Conservation (phyloP, 2,113 vertebrate genomes). For the Bolborhynchus lineola region DNA sequence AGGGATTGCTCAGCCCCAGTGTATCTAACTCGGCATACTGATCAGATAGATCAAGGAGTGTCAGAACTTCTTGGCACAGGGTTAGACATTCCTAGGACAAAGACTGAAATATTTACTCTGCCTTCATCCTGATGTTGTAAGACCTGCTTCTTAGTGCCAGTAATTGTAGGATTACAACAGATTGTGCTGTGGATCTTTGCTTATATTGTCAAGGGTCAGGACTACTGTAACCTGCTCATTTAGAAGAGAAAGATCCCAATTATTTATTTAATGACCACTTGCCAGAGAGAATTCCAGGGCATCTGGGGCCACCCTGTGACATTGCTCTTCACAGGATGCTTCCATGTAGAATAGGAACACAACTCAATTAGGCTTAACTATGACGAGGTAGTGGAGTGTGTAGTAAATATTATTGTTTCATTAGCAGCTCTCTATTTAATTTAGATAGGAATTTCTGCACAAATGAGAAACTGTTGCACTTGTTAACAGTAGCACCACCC, state of each 20-base stretch:
- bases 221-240: background rate
- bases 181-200: background rate
- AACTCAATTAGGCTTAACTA: constrained; percentile 25
- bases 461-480: constrained; percentile 2
- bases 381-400: constrained; percentile 19
- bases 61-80: background rate
- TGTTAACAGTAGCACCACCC: background rate
- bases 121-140: background rate
- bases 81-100: background rate
- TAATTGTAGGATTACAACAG: background rate
- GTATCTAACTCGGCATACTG: background rate
- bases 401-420: constrained; percentile 45
- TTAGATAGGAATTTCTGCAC: constrained; percentile 51
- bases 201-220: background rate
- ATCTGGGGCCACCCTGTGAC: background rate
- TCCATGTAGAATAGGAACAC: background rate
- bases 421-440: constrained; percentile 53
- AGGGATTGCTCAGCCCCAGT: background rate
- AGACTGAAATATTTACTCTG: background rate
- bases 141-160: background rate
- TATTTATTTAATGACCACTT: background rate
- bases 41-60: background rate
- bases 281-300: background rate
- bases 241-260: background rate
- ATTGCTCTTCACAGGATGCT: background rate